Percentiles rank a stretch among this genome's conserved stretches.
These are phyloP conservation scores for Campopleginae sp. DNA, from an alignment of 2,888 invertebrate genomes.

Conservation along the genomic window DNA sequence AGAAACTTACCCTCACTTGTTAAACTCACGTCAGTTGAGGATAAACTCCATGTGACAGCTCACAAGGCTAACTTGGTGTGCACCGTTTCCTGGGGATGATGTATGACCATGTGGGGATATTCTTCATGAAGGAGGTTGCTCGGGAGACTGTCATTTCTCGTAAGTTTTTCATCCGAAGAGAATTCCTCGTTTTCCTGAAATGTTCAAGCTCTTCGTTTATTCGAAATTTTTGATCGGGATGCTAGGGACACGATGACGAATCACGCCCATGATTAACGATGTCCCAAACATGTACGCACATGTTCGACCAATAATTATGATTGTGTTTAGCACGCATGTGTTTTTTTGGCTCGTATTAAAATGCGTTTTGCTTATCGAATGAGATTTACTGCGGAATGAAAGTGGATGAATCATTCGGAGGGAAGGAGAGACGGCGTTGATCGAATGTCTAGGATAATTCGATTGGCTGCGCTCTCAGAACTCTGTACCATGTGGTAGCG, in stretches of 20 bases:
- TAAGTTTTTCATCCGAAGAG: constrained; percentile 23
- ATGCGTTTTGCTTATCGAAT: constrained; percentile 2
- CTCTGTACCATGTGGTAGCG: constrained; percentile 49
- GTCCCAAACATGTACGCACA: neutral
- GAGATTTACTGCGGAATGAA: constrained; percentile 23
- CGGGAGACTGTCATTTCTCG: constrained; percentile 23
- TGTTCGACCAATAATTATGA: neutral
- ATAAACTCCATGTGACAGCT: constrained; percentile 67
- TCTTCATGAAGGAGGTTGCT: too few relatives aligned
- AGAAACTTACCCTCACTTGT: constrained; percentile 33
- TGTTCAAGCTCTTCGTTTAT: constrained; percentile 4
- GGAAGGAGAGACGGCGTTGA: constrained; percentile 59
- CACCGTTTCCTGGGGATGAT: constrained; percentile 66
- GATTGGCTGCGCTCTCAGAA: constrained; percentile 69
- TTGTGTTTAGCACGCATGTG: neutral
- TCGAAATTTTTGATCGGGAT: neutral
- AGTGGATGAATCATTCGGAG: constrained; percentile 41
- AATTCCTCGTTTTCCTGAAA: neutral
- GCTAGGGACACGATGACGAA: neutral
- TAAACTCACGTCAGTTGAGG: constrained; percentile 49
- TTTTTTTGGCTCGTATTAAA: neutral
- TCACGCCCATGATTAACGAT: neutral
- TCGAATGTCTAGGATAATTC: constrained; percentile 69
- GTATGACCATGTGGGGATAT: constrained; percentile 53
- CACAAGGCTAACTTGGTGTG: constrained; percentile 51